Evolutionary conservation across 2,888 invertebrate species (phyloP).

Genomic region (Metopia argyrocephala): DNA sequence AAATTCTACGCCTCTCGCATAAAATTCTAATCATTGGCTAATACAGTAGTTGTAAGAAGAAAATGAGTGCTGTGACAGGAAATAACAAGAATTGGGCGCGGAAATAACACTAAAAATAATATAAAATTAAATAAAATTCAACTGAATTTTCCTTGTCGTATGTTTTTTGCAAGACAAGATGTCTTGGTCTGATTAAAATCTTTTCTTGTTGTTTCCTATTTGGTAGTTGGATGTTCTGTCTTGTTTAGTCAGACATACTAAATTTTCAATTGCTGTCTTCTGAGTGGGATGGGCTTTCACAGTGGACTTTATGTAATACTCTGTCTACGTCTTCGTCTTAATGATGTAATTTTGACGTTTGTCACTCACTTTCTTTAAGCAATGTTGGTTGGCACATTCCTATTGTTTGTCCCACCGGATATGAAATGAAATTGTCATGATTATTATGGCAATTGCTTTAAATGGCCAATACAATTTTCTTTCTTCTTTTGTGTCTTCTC

Average conservation of each 20-base stretch:
- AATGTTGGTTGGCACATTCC: constrained; percentile 16
- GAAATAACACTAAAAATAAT: constrained; percentile 72
- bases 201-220: constrained; percentile 35
- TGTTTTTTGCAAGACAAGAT: constrained; percentile 36
- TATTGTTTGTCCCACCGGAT: constrained; percentile 53
- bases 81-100: constrained; percentile 72
- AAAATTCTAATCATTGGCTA: constrained; percentile 7
- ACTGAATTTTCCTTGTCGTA: constrained; percentile 30
- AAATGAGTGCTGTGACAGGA: constrained; percentile 61
- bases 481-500: background rate
- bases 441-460: constrained; percentile 63
- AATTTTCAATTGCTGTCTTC: constrained; percentile 51
- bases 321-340: background rate
- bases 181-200: constrained; percentile 56
- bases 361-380: constrained; percentile 40
- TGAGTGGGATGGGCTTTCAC: too few relatives aligned
- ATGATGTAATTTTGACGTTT: constrained; percentile 62
- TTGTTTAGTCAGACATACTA: constrained; percentile 19
- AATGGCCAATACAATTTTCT: constrained; percentile 39
- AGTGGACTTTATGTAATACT: too few relatives aligned
- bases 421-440: constrained; percentile 64
- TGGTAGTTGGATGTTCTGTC: background rate
- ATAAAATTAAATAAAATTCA: constrained; percentile 66
- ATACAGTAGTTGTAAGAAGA: background rate
- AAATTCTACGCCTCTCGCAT: constrained; percentile 39